Conservation (phyloP, 2,797 vertebrate species). For the Orestias chungarensis region DNA sequence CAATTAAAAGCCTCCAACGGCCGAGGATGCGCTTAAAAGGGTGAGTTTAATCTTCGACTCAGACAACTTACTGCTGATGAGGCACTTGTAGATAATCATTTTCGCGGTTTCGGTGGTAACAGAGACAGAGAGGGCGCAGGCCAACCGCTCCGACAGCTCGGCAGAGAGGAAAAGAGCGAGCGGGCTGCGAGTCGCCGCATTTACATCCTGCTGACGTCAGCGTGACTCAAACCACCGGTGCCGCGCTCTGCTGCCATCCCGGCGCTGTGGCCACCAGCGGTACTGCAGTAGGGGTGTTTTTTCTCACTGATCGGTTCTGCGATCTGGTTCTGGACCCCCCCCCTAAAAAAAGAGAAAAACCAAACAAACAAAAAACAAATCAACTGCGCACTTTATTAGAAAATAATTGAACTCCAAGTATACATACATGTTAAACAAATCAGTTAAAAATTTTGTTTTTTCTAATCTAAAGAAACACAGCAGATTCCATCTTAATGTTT, state of each 20-base stretch:
- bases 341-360: too few relatives aligned
- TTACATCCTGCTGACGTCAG: slow-evolving; percentile 72
- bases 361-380: too few relatives aligned
- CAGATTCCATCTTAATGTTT: too few relatives aligned
- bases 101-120: slow-evolving; percentile 43
- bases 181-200: slow-evolving; percentile 23
- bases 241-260: slow-evolving; percentile 23
- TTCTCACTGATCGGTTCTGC: too few relatives aligned
- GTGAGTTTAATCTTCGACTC: fast-evolving
- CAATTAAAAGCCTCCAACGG: neutral
- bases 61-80: slow-evolving; percentile 44
- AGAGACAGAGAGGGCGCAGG: slow-evolving; percentile 28
- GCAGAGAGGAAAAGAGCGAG: slow-evolving; percentile 65
- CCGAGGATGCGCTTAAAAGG: fast-evolving
- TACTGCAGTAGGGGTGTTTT: slow-evolving; percentile 27
- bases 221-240: neutral
- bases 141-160: slow-evolving; percentile 32
- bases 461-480: too few relatives aligned
- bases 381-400: too few relatives aligned
- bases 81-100: slow-evolving; percentile 75
- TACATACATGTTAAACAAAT: too few relatives aligned
- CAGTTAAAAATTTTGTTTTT: too few relatives aligned
- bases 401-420: too few relatives aligned
- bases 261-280: neutral
- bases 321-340: too few relatives aligned